Percentiles rank a stretch among this genome's conserved stretches.
phyloP scores from a whole-genome alignment of 2,888 invertebrate genomes.

The Orthosia cruda region DNA sequence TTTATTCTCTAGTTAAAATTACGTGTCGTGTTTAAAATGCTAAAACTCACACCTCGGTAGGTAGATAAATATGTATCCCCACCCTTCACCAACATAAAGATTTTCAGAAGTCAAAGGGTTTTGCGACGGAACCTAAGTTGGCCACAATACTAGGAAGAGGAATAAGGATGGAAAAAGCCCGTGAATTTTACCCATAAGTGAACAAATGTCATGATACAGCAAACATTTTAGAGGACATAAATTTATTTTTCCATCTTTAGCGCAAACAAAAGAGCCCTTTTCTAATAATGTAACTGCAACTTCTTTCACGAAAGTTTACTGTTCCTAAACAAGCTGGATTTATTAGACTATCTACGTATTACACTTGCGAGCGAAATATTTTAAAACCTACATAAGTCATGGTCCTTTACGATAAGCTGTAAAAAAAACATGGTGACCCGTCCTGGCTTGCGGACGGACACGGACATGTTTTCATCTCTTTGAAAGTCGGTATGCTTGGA shows the following conservation, averaged over 20 bases:
- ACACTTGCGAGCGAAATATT: not conserved
- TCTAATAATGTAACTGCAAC: not conserved
- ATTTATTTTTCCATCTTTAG: not conserved
- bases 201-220: slow-evolving; percentile 17
- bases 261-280: not conserved
- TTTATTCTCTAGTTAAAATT: too few relatives aligned
- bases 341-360: not conserved
- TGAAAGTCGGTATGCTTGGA: slow-evolving; percentile 22
- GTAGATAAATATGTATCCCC: too few relatives aligned
- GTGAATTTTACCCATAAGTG: too few relatives aligned
- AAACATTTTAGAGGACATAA: slow-evolving; percentile 8
- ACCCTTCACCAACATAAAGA: too few relatives aligned
- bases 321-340: not conserved
- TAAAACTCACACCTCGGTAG: too few relatives aligned
- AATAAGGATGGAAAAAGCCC: too few relatives aligned
- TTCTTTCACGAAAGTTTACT: not conserved
- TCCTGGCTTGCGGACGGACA: too few relatives aligned
- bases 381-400: slow-evolving; percentile 1
- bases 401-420: not conserved
- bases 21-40: too few relatives aligned
- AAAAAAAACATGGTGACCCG: not conserved
- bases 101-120: too few relatives aligned
- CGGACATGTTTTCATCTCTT: slow-evolving; percentile 1
- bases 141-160: too few relatives aligned
- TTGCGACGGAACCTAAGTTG: too few relatives aligned